Conservation (phyloP, 2,888 invertebrate species). For the Stomorhina lunata region DNA sequence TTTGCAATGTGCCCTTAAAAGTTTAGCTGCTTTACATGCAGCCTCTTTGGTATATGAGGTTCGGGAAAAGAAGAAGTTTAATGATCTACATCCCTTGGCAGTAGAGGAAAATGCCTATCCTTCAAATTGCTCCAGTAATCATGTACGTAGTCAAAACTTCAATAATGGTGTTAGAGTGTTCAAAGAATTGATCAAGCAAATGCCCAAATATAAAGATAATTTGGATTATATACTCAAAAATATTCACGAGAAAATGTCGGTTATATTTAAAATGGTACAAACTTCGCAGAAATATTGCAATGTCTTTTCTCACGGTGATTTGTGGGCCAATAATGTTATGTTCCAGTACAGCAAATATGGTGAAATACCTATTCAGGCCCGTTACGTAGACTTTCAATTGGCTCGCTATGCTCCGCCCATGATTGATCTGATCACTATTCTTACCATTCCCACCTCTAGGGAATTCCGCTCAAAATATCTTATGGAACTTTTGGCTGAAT, state of each 20-base stretch:
- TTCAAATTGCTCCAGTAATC: slow-evolving; percentile 66
- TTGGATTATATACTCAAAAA: slow-evolving; percentile 71
- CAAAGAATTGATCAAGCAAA: slow-evolving; percentile 72
- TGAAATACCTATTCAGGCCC: slow-evolving; percentile 81
- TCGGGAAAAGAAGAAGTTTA: slow-evolving; percentile 67
- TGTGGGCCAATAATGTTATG: slow-evolving; percentile 81
- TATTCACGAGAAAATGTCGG: slow-evolving; percentile 70
- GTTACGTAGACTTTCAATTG: slow-evolving; percentile 86
- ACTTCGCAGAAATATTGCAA: slow-evolving; percentile 78
- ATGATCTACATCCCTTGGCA: slow-evolving; percentile 72
- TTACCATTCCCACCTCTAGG: slow-evolving; percentile 80
- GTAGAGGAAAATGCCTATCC: slow-evolving; percentile 79
- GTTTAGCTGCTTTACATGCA: slow-evolving; percentile 80
- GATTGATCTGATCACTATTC: slow-evolving; percentile 82
- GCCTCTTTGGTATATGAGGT: slow-evolving; percentile 79
- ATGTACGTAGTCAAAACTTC: slow-evolving; percentile 73
- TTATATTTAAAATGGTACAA: slow-evolving; percentile 74
- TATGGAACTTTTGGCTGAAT: slow-evolving; percentile 81
- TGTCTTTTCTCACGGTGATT: slow-evolving; percentile 79
- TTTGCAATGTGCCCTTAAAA: slow-evolving; percentile 77
- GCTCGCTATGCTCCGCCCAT: slow-evolving; percentile 84
- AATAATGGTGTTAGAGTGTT: slow-evolving; percentile 73
- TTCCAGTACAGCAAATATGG: slow-evolving; percentile 76
- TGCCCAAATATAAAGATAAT: slow-evolving; percentile 75
- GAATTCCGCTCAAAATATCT: slow-evolving; percentile 80